Conservation (phyloP, 2,797 vertebrate genomes). For the Lacerta agilis region DNA sequence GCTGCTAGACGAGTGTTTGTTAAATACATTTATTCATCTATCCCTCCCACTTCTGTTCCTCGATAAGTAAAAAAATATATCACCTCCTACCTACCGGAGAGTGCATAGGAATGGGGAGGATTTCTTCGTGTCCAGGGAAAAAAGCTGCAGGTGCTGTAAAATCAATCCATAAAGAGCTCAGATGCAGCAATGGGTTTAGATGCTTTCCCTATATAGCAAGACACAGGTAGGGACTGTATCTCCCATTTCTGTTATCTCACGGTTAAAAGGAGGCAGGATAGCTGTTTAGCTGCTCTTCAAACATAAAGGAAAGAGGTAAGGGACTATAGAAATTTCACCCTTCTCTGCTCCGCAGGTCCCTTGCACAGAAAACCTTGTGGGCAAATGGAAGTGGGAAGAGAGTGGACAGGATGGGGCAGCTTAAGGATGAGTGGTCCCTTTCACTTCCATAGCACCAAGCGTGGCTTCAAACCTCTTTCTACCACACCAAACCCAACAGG, state of each 20-base stretch:
- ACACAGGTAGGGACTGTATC: neutral
- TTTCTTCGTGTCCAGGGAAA: slow-evolving; percentile 36
- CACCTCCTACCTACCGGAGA: slow-evolving; percentile 39
- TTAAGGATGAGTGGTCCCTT: neutral
- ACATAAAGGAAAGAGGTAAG: neutral
- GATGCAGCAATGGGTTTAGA: neutral
- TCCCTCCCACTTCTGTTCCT: neutral
- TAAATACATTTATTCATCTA: neutral
- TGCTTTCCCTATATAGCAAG: neutral
- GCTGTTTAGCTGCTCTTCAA: neutral
- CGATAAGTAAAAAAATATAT: neutral
- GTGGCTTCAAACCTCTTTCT: neutral
- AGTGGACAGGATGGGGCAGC: neutral
- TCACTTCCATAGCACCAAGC: neutral
- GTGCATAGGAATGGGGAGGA: neutral
- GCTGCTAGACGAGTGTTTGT: neutral
- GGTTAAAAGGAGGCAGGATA: neutral
- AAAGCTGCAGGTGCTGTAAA: slow-evolving; percentile 47
- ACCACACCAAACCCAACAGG: neutral
- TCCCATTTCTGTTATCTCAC: neutral
- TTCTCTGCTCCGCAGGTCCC: neutral
- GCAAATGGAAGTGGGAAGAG: neutral
- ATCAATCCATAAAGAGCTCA: neutral
- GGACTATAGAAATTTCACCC: neutral
- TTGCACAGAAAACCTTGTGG: too few relatives aligned